Evolutionary conservation across 2,113 vertebrate species (phyloP).

Genomic region (Sardina pilchardus): DNA sequence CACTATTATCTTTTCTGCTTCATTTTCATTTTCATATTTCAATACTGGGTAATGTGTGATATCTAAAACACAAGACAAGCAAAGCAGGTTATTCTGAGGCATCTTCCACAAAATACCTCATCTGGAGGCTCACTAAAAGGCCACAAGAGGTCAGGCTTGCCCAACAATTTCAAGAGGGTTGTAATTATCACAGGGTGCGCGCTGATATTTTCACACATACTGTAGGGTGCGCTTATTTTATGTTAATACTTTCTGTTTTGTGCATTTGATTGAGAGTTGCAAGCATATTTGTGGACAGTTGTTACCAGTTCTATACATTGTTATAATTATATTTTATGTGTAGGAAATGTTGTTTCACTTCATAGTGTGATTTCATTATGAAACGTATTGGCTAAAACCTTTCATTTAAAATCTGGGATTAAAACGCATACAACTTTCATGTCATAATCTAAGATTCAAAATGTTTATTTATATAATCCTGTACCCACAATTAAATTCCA

Average conservation of each 20-base stretch:
- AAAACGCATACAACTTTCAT: neutral
- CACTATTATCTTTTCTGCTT: too few species aligned
- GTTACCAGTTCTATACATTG: too few species aligned
- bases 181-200: too few species aligned
- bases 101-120: neutral
- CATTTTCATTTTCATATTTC: neutral
- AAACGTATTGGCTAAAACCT: neutral
- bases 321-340: neutral
- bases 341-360: neutral
- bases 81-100: too few species aligned
- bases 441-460: neutral
- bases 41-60: neutral
- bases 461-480: neutral
- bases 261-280: neutral
- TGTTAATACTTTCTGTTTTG: neutral
- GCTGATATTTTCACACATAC: neutral
- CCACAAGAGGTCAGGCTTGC: constrained; percentile 76
- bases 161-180: constrained; percentile 27
- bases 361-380: neutral
- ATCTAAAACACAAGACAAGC: too few species aligned
- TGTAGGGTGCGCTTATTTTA: neutral
- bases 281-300: too few species aligned
- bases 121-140: neutral
- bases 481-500: too few species aligned
- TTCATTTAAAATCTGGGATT: neutral